Percentiles rank a stretch among this genome's conserved stretches.
Evolutionary conservation across 92 coral and sea anemone genomes (phyloP).

Genomic region (Palythoa caribaeorum): DNA sequence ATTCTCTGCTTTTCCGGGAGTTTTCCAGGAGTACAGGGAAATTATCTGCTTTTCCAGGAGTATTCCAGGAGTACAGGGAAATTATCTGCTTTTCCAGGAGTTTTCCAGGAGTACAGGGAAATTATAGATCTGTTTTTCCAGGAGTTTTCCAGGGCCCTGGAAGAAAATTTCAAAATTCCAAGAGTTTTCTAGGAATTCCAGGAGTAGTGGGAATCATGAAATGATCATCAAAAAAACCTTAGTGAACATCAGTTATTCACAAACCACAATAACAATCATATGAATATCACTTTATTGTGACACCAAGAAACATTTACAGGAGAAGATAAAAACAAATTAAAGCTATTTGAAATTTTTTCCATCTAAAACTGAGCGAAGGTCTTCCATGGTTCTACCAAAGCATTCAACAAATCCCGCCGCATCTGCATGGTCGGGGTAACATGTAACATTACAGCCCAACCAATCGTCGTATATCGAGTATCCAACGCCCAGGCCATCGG

Average conservation of each 20-base stretch:
- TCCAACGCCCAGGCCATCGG: conserved; percentile 96
- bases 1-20: too few species aligned
- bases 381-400: conserved; percentile 82
- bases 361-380: conserved; percentile 83
- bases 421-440: conserved; percentile 79
- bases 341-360: conserved; percentile 87
- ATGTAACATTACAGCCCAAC: conserved; percentile 85
- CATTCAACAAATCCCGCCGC: conserved; percentile 89
- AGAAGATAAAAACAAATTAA: background rate
- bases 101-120: too few species aligned
- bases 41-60: too few species aligned
- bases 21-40: too few species aligned
- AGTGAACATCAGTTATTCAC: too few species aligned
- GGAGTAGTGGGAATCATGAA: too few species aligned
- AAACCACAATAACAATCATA: background rate
- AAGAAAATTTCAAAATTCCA: too few species aligned
- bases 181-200: too few species aligned
- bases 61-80: too few species aligned
- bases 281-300: background rate
- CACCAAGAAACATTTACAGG: background rate
- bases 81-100: too few species aligned
- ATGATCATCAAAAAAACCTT: background rate
- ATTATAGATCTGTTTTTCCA: too few species aligned
- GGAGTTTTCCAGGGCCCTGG: too few species aligned
- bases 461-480: conserved; percentile 84